These are phyloP conservation scores for Acleris cristana DNA, from an alignment of 2,888 invertebrate species.

Conservation along the genomic window DNA sequence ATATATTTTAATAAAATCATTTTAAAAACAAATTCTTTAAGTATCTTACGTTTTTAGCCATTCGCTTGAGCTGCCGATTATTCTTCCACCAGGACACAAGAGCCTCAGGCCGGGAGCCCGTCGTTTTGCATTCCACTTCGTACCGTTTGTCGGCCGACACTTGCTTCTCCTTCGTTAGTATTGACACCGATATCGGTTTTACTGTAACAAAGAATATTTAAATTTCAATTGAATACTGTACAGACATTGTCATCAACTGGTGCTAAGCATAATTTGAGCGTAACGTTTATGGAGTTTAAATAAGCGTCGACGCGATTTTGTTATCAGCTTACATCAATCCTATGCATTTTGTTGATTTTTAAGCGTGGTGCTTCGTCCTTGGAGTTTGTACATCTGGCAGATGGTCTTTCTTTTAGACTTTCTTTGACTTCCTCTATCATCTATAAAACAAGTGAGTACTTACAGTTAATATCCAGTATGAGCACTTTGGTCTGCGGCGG, in stretches of 20 bases:
- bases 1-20: too few species aligned
- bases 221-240: too few species aligned
- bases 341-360: too few species aligned
- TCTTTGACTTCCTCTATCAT: background rate
- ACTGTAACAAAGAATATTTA: slow-evolving; percentile 84
- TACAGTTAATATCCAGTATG: slow-evolving; percentile 93
- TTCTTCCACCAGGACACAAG: slow-evolving; percentile 96
- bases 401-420: too few species aligned
- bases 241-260: too few species aligned
- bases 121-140: slow-evolving; percentile 93
- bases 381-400: too few species aligned
- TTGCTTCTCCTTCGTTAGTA: slow-evolving; percentile 92
- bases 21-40: too few species aligned
- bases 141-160: slow-evolving; percentile 93
- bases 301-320: too few species aligned
- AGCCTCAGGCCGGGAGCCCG: slow-evolving; percentile 93
- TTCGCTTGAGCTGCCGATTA: slow-evolving; percentile 90
- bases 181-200: slow-evolving; percentile 92
- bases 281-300: too few species aligned
- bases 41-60: slow-evolving; percentile 88
- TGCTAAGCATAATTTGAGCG: too few species aligned
- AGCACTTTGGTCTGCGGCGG: slow-evolving; percentile 90
- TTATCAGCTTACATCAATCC: too few species aligned
- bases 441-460: slow-evolving; percentile 76
- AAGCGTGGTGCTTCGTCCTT: too few species aligned